Percentiles rank a stretch among this genome's conserved stretches.
These are phyloP conservation scores for Bellardia bayeri DNA, from an alignment of 2,888 invertebrate species.

Conservation along the genomic window DNA sequence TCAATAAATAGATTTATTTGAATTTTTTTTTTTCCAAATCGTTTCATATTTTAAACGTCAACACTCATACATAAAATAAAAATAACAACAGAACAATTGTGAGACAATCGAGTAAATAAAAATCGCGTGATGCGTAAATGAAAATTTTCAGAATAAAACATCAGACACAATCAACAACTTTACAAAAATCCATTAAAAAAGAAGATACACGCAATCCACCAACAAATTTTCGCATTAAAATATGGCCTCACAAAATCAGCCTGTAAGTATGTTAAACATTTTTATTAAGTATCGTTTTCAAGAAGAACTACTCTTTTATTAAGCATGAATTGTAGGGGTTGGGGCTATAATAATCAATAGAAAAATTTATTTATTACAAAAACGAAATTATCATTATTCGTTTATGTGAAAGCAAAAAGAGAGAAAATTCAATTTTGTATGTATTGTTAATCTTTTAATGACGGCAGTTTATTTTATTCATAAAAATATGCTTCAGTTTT, in stretches of 20 bases:
- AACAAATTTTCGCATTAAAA: neutral
- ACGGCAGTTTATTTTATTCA: neutral
- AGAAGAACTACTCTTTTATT: neutral
- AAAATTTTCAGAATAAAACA: neutral
- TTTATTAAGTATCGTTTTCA: neutral
- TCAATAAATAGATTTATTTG: neutral
- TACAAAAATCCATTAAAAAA: neutral
- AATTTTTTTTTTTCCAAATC: neutral
- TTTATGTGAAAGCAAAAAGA: neutral
- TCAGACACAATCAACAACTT: neutral
- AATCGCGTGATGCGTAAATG: neutral
- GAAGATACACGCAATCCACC: neutral
- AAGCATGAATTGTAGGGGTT: neutral
- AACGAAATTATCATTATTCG: neutral
- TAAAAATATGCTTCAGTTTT: neutral
- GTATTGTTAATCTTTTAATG: constrained; percentile 10
- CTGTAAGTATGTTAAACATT: constrained; percentile 23
- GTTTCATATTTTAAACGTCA: neutral
- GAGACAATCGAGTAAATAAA: neutral
- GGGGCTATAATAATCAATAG: too few relatives aligned
- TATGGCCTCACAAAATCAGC: neutral
- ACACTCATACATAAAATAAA: neutral
- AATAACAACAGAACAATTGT: neutral
- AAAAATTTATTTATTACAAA: neutral
- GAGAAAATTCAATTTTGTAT: neutral